A percentile compares a stretch with the other conserved stretches of the same genome.
Conservation (phyloP, 2,113 vertebrate genomes). For the Trichomycterus rosablanca region DNA sequence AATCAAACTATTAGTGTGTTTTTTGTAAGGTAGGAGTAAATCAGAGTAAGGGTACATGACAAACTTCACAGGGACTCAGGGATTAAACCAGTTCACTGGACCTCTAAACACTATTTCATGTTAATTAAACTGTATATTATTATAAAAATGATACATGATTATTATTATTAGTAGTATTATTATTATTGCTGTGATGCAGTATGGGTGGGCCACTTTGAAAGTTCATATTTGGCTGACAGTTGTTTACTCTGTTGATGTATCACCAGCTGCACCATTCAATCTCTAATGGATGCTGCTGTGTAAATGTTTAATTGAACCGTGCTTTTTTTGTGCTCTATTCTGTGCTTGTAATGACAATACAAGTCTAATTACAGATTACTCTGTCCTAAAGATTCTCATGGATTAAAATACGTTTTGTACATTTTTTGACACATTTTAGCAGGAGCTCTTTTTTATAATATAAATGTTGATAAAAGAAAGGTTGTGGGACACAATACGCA, state of each 20-base stretch:
- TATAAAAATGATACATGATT: too few species aligned
- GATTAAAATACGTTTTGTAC: conserved; percentile 3
- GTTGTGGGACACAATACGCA: too few species aligned
- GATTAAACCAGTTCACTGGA: too few species aligned
- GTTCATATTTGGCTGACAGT: too few species aligned
- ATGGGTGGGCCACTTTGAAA: conserved; percentile 31
- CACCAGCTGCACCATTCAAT: background rate
- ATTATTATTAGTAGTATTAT: conserved; percentile 13
- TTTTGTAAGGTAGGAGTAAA: too few species aligned
- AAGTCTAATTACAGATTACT: conserved; percentile 28
- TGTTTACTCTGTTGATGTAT: conserved; percentile 32
- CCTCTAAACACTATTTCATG: too few species aligned
- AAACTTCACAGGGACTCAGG: too few species aligned
- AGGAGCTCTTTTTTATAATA: background rate
- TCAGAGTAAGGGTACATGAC: too few species aligned
- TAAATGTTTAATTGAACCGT: conserved; percentile 44
- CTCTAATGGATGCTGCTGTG: conserved; percentile 42
- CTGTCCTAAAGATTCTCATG: conserved; percentile 7
- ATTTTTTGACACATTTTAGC: background rate
- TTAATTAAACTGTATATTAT: too few species aligned
- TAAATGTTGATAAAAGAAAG: too few species aligned
- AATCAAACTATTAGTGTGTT: too few species aligned
- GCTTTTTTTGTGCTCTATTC: conserved; percentile 40
- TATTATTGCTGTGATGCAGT: conserved; percentile 14
- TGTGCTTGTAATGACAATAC: conserved; percentile 24